Conservation (phyloP, 2,797 vertebrate genomes). For the Enteromius afrohamiltoni region DNA sequence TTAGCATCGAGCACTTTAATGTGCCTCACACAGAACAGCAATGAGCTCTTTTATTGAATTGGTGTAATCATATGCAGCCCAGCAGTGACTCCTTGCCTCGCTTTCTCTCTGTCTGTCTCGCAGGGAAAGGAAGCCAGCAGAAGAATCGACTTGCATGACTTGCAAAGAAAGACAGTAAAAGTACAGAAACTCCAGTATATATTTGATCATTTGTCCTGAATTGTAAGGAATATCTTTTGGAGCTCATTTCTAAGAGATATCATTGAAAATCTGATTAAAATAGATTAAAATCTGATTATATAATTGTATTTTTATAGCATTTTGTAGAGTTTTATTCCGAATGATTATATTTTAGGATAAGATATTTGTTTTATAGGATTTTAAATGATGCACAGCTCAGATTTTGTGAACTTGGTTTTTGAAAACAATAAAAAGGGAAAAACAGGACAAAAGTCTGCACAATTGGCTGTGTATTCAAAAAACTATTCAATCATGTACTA, state of each 20-base stretch:
- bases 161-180: slow-evolving; percentile 25
- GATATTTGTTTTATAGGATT: background rate
- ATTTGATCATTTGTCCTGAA: background rate
- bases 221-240: background rate
- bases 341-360: background rate
- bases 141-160: slow-evolving; percentile 52
- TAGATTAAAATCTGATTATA: background rate
- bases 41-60: slow-evolving; percentile 62
- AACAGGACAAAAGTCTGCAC: background rate
- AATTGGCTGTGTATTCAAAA: background rate
- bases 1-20: slow-evolving; percentile 58
- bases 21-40: slow-evolving; percentile 52
- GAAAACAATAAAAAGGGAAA: too few species aligned
- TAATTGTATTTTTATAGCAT: background rate
- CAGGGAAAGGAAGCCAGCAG: slow-evolving; percentile 15
- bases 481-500: background rate
- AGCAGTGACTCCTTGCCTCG: slow-evolving; percentile 40
- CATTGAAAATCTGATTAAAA: background rate
- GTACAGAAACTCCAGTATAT: background rate
- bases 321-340: background rate
- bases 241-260: background rate
- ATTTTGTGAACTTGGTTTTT: too few species aligned
- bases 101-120: slow-evolving; percentile 23
- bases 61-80: slow-evolving; percentile 57
- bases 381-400: background rate